These are phyloP conservation scores for Porites australiensis DNA, from an alignment of 64 coral and sea anemone genomes.

Conservation along the genomic window DNA sequence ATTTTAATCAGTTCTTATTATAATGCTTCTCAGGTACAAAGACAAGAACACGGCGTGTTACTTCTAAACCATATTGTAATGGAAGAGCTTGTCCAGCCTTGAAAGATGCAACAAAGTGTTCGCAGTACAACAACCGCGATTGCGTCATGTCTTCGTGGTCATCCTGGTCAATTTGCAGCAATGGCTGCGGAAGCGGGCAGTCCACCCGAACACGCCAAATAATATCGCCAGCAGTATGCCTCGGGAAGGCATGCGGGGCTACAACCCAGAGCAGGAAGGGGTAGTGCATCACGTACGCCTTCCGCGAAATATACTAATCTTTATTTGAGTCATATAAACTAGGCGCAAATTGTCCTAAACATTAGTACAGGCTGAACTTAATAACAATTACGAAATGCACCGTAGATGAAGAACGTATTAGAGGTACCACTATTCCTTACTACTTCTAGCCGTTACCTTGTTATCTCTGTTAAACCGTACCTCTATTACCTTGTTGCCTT, in stretches of 20 bases:
- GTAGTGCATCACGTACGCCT: no score
- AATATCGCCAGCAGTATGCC: constrained; percentile 52
- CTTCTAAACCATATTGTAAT: constrained; percentile 49
- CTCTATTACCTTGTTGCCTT: no score
- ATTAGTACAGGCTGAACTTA: no score
- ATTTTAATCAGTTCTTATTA: no score
- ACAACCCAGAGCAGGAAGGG: constrained; percentile 37
- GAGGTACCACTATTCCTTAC: no score
- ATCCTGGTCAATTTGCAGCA: constrained; percentile 62
- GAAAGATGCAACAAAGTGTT: constrained; percentile 41
- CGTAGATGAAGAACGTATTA: no score
- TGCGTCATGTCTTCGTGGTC: constrained; percentile 86
- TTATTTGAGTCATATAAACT: no score
- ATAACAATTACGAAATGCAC: no score
- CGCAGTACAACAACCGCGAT: constrained; percentile 73
- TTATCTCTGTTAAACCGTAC: no score
- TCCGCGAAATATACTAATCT: no score
- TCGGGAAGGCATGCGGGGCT: constrained; percentile 72
- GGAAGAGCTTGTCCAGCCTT: constrained; percentile 67
- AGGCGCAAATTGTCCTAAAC: no score
- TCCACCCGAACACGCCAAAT: constrained; percentile 69
- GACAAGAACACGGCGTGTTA: constrained; percentile 57
- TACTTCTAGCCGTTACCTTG: no score
- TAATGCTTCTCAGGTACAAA: constrained; percentile 57
- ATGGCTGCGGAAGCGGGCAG: constrained; percentile 50